Evolutionary conservation across 2,888 invertebrate genomes (phyloP).

Genomic region (Papilio demoleus): DNA sequence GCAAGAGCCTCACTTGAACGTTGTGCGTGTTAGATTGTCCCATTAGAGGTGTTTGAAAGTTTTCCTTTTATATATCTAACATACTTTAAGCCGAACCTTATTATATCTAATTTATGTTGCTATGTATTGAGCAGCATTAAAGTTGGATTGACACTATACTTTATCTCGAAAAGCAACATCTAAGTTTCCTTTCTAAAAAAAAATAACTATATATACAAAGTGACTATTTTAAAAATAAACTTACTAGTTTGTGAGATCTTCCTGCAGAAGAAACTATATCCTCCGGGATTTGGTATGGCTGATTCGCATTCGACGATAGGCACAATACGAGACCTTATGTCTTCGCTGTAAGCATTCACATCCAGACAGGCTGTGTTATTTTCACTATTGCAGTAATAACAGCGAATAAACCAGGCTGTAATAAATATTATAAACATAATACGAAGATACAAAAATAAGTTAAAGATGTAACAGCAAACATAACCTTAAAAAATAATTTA

Average conservation of each 20-base stretch:
- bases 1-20: no score
- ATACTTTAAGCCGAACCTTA: no score
- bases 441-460: no score
- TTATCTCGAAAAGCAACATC: no score
- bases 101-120: no score
- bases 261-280: constrained; percentile 85
- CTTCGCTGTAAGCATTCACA: constrained; percentile 75
- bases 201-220: no score
- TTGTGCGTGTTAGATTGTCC: no score
- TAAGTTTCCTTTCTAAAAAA: no score
- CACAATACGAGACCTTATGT: constrained; percentile 62
- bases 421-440: constrained; percentile 37
- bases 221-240: no score
- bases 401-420: constrained; percentile 82
- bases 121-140: no score
- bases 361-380: constrained; percentile 86
- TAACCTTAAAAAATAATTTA: background rate
- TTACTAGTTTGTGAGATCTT: constrained; percentile 87
- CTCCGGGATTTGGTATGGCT: constrained; percentile 60
- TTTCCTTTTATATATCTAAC: background rate
- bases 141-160: no score
- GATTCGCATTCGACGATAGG: constrained; percentile 69
- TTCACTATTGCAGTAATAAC: constrained; percentile 91
- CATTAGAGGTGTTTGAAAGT: background rate
- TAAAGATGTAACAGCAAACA: background rate